Conservation (phyloP, 2,113 vertebrate genomes). For the Noctilio leporinus region DNA sequence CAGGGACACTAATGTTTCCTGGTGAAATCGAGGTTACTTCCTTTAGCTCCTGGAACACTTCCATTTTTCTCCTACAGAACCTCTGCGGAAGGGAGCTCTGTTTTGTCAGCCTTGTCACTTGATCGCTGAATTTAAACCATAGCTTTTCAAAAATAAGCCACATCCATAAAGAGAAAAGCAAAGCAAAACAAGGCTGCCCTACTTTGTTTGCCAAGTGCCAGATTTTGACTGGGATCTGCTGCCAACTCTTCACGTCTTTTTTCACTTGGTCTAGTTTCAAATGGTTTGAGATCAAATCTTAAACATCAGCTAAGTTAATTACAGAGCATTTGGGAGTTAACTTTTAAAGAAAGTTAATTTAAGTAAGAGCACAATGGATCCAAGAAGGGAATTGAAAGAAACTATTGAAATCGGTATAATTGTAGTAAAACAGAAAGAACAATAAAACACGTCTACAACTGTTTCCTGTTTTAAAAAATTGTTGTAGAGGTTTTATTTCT, state of each 20-base stretch:
- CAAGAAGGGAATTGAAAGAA: background rate
- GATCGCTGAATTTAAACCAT: slow-evolving; percentile 63
- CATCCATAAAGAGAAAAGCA: slow-evolving; percentile 68
- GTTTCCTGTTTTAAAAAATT: slow-evolving; percentile 82
- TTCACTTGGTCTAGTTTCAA: slow-evolving; percentile 32
- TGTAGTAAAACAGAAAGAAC: background rate
- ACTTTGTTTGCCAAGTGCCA: slow-evolving; percentile 24
- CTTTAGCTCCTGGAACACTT: slow-evolving; percentile 62
- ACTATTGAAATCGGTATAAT: background rate
- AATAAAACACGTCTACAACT: slow-evolving; percentile 79
- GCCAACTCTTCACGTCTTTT: slow-evolving; percentile 16
- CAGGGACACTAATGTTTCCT: slow-evolving; percentile 74
- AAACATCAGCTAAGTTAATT: slow-evolving; percentile 43
- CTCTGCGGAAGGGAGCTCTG: background rate
- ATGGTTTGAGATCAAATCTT: slow-evolving; percentile 44
- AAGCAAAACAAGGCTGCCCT: slow-evolving; percentile 51
- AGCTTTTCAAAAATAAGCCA: slow-evolving; percentile 70
- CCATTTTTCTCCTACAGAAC: slow-evolving; percentile 31
- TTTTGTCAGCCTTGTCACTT: slow-evolving; percentile 67
- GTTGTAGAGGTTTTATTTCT: slow-evolving; percentile 82
- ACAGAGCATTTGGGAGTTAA: slow-evolving; percentile 27
- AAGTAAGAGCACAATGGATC: background rate
- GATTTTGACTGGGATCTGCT: slow-evolving; percentile 35
- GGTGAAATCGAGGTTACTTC: slow-evolving; percentile 79
- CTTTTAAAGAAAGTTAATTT: slow-evolving; percentile 37